These are phyloP conservation scores for Aleiodes testaceus DNA, from an alignment of 2,888 invertebrate species.

Conservation along the genomic window DNA sequence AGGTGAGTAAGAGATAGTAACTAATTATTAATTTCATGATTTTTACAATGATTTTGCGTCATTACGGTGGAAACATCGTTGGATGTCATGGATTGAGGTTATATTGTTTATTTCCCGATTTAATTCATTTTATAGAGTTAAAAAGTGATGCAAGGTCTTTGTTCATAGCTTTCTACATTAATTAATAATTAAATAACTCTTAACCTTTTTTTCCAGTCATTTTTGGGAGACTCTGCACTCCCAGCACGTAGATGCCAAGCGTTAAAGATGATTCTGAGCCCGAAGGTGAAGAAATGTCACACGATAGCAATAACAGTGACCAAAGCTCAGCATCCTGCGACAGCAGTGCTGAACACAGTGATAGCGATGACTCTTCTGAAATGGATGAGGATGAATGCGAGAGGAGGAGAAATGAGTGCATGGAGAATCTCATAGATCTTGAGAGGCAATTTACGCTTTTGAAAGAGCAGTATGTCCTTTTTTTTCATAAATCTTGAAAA, in stretches of 20 bases:
- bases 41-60: background rate
- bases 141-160: background rate
- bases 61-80: background rate
- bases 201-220: constrained; percentile 11
- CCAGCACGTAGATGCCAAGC: constrained; percentile 64
- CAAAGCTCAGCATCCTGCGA: constrained; percentile 75
- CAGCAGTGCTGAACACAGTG: constrained; percentile 83
- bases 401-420: constrained; percentile 84
- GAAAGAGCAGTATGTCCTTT: constrained; percentile 83
- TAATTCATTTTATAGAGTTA: background rate
- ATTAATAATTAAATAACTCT: background rate
- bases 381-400: constrained; percentile 96
- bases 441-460: constrained; percentile 91
- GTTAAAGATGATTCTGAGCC: constrained; percentile 71
- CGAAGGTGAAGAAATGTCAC: constrained; percentile 71
- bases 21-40: background rate
- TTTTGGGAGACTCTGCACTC: constrained; percentile 5
- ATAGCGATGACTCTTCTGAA: constrained; percentile 89
- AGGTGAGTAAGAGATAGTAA: background rate
- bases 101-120: background rate
- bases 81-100: background rate
- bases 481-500: background rate
- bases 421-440: constrained; percentile 89
- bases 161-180: no score
- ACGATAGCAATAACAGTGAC: constrained; percentile 70